Evolutionary conservation across 2,113 vertebrate genomes (phyloP), one percentile per base, ranked within the genome.

Genomic region (Melanocharis versteri): DNA sequence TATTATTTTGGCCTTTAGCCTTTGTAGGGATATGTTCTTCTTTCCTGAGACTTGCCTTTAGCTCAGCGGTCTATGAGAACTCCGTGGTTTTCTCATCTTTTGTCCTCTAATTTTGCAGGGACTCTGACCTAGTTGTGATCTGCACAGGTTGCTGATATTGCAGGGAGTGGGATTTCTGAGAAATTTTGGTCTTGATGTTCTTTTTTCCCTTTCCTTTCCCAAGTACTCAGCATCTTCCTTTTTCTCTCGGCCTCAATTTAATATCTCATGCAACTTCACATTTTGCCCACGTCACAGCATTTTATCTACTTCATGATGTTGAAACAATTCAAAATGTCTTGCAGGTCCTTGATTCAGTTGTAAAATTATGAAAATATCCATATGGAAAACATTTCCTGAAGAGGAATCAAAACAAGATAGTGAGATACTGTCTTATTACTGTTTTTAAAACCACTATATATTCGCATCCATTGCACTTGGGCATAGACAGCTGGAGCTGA

Each of bases 1-100:
- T 79, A 64, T 95, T 91, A 66, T 79, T 95, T 91, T 97, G 89
- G 80, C 83, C 85, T 91, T 95, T 94, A 80, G 68, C 89, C 58
- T 95, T 93, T 89, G 58, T 68, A 92, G 69, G 54, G 69, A 7
- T 89, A 84, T 37, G 37, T 54, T 93, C 89, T 82, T 89, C 80
- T 86, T 91, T 94, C 82, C 82, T 58, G 84, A 90, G 91, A 72
- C 62, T 73, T 76, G 60, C 27, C 50, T 90, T 87, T 86, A 72
- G n/a, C 61, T 93, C 37, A 91, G 51, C 39, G 68, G 19, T 40
- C 66, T 75, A 53, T 40, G n/a, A 94, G 33, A 91, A 23, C 26
- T 68, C 69, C 47, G 23, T 60, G 40, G 77, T 76, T 94, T 70
- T 86, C 61, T 57, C 47, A 57, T 73, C 27, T 28, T 73, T 91